phyloP scores from a whole-genome alignment of 2,888 invertebrate species.

The Eugnorisma glareosa region DNA sequence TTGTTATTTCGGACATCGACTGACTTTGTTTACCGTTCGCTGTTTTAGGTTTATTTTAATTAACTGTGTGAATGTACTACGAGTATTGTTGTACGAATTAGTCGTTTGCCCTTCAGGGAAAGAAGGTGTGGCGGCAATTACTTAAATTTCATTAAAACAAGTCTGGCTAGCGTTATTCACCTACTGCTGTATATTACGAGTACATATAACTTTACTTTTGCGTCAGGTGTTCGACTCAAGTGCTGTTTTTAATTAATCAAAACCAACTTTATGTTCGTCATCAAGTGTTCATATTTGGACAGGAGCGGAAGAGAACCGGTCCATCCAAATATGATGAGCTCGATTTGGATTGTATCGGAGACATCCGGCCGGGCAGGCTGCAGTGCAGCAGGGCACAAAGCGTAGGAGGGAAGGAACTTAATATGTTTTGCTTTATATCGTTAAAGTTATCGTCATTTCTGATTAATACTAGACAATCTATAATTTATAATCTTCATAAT shows the following conservation, averaged over 20 bases:
- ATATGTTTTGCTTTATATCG: neutral
- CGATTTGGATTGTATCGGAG: slow-evolving; percentile 27
- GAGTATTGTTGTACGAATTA: slow-evolving; percentile 1
- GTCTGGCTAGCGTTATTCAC: slow-evolving; percentile 7
- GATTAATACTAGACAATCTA: slow-evolving; percentile 13
- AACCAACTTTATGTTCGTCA: neutral
- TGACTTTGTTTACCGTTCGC: slow-evolving; percentile 29
- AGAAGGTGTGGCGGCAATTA: slow-evolving; percentile 38
- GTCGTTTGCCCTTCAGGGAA: slow-evolving; percentile 24
- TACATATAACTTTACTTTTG: neutral
- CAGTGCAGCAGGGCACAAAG: neutral
- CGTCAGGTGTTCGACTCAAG: neutral
- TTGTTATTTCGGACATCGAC: slow-evolving; percentile 26
- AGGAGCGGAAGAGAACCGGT: slow-evolving; percentile 45
- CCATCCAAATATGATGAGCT: slow-evolving; percentile 46
- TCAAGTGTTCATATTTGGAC: slow-evolving; percentile 35
- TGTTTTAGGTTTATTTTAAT: slow-evolving; percentile 27
- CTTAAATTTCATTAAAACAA: slow-evolving; percentile 27
- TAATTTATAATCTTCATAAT: slow-evolving; percentile 32
- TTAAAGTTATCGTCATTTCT: slow-evolving; percentile 5
- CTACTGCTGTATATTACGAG: neutral
- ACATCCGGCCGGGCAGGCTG: slow-evolving; percentile 35
- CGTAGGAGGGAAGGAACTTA: slow-evolving; percentile 22
- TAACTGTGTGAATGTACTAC: slow-evolving; percentile 7
- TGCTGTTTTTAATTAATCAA: neutral